phyloP scores from a whole-genome alignment of 1,140 invertebrate genomes.

The Drosophila yakuba region DNA sequence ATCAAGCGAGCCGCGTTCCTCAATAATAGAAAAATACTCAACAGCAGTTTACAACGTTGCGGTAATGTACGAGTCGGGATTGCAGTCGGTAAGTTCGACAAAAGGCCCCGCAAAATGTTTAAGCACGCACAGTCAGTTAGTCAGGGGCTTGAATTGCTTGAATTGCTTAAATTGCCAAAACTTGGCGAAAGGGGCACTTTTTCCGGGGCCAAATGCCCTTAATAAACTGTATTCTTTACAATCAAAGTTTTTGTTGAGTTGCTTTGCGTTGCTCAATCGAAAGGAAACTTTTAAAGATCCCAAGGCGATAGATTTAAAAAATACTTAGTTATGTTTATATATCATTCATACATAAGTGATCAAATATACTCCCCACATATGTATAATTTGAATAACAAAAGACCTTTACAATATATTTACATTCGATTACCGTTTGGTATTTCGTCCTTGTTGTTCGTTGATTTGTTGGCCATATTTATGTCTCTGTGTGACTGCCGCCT shows the following conservation, averaged over 20 bases:
- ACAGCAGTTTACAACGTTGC: constrained; percentile 73
- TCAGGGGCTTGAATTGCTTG: not conserved
- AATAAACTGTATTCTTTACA: not conserved
- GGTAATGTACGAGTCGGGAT: constrained; percentile 66
- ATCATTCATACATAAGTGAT: too few relatives aligned
- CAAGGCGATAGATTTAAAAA: not conserved
- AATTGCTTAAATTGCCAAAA: not conserved
- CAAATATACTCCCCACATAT: not conserved
- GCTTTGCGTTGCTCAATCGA: too few relatives aligned
- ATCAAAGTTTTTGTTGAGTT: not conserved
- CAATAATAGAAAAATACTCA: constrained; percentile 79
- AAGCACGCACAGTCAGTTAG: constrained; percentile 47
- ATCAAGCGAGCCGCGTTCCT: not conserved
- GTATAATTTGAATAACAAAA: not conserved
- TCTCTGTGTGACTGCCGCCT: not conserved
- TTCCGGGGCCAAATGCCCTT: not conserved
- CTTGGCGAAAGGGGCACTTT: not conserved
- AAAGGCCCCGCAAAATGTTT: constrained; percentile 25
- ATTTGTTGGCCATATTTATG: constrained; percentile 11
- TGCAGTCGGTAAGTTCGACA: constrained; percentile 20
- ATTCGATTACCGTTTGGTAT: not conserved
- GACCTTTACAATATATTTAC: not conserved
- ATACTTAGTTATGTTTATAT: too few relatives aligned
- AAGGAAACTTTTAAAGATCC: too few relatives aligned
- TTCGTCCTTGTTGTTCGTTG: not conserved